Conservation (phyloP, 2,113 vertebrate genomes). For the Callaeas wilsoni region DNA sequence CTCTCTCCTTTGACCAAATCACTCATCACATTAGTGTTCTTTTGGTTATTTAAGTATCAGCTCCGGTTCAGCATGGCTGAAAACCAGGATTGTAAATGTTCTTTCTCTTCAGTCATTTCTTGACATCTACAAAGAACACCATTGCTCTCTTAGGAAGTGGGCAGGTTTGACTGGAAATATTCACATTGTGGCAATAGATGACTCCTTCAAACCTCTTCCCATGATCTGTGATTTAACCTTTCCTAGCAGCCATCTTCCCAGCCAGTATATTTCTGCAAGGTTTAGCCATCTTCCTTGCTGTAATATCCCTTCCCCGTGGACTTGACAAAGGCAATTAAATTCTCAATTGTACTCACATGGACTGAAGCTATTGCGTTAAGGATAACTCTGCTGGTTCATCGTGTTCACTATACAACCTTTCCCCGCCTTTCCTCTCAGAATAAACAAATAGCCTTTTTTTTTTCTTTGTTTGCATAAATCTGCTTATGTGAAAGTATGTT, state of each 20-base stretch:
- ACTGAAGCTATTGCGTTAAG: background rate
- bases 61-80: background rate
- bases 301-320: background rate
- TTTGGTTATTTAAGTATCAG: background rate
- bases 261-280: background rate
- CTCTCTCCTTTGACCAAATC: background rate
- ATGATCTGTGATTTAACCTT: background rate
- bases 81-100: background rate
- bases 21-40: background rate
- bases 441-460: background rate
- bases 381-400: background rate
- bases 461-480: background rate
- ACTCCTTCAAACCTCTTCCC: background rate
- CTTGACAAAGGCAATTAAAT: background rate
- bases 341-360: background rate
- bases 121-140: background rate
- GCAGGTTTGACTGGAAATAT: background rate
- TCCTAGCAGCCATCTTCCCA: background rate
- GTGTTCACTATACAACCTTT: background rate
- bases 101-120: background rate
- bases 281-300: background rate
- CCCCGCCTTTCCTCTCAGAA: background rate
- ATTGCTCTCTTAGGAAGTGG: background rate
- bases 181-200: background rate
- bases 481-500: background rate